A percentile compares a stretch with the other conserved stretches of the same genome.
phyloP scores from a whole-genome alignment of 2,888 invertebrate species.

The Drosophila barbarae region DNA sequence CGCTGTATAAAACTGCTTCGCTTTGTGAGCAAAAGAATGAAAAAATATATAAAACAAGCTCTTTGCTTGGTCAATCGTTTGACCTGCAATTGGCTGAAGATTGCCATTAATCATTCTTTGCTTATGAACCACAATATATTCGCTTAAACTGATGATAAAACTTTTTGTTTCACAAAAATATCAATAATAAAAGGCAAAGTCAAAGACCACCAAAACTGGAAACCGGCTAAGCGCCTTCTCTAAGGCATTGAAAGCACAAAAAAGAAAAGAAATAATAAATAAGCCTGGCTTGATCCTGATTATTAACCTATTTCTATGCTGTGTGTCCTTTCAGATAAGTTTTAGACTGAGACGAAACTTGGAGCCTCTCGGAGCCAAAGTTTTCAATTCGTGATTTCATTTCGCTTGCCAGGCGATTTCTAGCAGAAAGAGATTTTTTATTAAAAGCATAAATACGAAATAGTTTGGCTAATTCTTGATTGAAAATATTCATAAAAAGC shows the following conservation, averaged over 20 bases:
- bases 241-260: neutral
- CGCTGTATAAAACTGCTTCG: neutral
- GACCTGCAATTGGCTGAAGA: constrained; percentile 21
- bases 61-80: constrained; percentile 28
- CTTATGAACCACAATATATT: constrained; percentile 6
- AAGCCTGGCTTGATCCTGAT: constrained; percentile 6
- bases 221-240: constrained; percentile 6
- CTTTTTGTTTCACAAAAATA: neutral
- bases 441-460: neutral
- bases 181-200: neutral
- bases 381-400: constrained; percentile 39
- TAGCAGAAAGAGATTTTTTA: constrained; percentile 6
- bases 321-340: constrained; percentile 55
- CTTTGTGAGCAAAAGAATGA: constrained; percentile 18
- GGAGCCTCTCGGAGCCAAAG: constrained; percentile 39
- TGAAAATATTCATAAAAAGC: neutral
- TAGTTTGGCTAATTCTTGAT: constrained; percentile 12
- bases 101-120: constrained; percentile 18
- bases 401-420: constrained; percentile 31
- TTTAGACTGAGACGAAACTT: constrained; percentile 38
- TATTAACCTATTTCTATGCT: constrained; percentile 56
- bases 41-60: constrained; percentile 33
- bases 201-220: neutral
- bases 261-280: neutral
- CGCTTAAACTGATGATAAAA: constrained; percentile 11